Evolutionary conservation across 1,140 invertebrate genomes (phyloP).

Genomic region (Drosophila sturtevanti): DNA sequence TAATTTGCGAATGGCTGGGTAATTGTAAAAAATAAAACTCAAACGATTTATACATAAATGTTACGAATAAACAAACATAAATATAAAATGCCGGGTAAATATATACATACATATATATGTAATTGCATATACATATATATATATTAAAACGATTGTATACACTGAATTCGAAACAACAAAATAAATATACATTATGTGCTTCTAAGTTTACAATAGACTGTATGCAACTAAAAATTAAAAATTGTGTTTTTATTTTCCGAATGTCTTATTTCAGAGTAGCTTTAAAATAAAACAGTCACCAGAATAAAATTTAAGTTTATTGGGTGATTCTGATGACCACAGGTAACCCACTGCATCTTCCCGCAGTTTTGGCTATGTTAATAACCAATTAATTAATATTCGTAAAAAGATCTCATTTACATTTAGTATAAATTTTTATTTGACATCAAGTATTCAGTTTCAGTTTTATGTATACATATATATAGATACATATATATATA

Average conservation of each 20-base stretch:
- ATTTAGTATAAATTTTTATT: slow-evolving; percentile 78
- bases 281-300: too few species aligned
- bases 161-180: slow-evolving; percentile 49
- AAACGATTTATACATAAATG: slow-evolving; percentile 42
- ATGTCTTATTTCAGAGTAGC: background rate
- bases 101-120: slow-evolving; percentile 19
- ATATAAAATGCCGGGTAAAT: slow-evolving; percentile 7
- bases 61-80: background rate
- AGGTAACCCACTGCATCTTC: too few species aligned
- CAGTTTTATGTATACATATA: slow-evolving; percentile 45
- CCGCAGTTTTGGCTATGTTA: too few species aligned
- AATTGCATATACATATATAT: slow-evolving; percentile 32
- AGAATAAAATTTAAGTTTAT: too few species aligned
- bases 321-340: too few species aligned
- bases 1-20: slow-evolving; percentile 52
- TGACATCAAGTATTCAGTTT: slow-evolving; percentile 79
- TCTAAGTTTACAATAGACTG: slow-evolving; percentile 46
- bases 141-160: slow-evolving; percentile 55
- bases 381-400: too few species aligned
- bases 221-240: slow-evolving; percentile 18
- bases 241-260: background rate
- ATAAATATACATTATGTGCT: slow-evolving; percentile 58
- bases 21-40: slow-evolving; percentile 56
- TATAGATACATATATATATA: slow-evolving; percentile 33
- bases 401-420: slow-evolving; percentile 18